phyloP scores from a whole-genome alignment of 2,888 invertebrate genomes.

The Erebia aethiops region DNA sequence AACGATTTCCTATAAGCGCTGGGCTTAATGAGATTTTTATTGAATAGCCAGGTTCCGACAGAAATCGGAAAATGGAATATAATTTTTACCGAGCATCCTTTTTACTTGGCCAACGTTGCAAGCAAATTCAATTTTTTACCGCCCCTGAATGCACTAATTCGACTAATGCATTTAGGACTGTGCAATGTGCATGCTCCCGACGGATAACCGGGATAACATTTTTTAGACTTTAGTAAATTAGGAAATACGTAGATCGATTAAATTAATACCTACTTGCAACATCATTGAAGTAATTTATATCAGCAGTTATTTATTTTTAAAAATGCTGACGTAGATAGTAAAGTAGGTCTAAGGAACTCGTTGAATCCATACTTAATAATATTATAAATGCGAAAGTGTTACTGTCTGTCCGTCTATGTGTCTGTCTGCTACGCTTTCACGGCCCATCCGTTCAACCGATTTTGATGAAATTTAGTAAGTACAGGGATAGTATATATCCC shows the following conservation, averaged over 20 bases:
- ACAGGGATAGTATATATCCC: no score
- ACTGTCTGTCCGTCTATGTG: no score
- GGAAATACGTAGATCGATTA: slow-evolving; percentile 25
- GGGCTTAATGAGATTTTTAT: slow-evolving; percentile 72
- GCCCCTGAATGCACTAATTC: slow-evolving; percentile 77
- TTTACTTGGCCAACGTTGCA: slow-evolving; percentile 64
- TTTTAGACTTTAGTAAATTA: slow-evolving; percentile 22
- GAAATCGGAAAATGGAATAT: slow-evolving; percentile 70
- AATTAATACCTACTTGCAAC: background rate
- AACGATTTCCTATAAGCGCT: slow-evolving; percentile 60
- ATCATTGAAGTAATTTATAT: background rate
- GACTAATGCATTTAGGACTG: slow-evolving; percentile 74
- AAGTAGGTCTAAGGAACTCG: background rate
- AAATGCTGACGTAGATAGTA: background rate
- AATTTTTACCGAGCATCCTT: slow-evolving; percentile 71
- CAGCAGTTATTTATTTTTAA: background rate
- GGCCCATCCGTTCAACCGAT: no score
- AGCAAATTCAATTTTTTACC: slow-evolving; percentile 80
- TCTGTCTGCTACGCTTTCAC: no score
- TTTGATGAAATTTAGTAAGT: no score
- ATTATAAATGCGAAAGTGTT: no score
- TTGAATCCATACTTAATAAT: no score
- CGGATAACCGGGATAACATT: slow-evolving; percentile 28
- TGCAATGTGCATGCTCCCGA: slow-evolving; percentile 58
- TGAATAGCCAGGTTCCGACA: slow-evolving; percentile 56